Base-by-base conservation (phyloP, 1,140 invertebrate species). In the Tribolium castaneum region DNA sequence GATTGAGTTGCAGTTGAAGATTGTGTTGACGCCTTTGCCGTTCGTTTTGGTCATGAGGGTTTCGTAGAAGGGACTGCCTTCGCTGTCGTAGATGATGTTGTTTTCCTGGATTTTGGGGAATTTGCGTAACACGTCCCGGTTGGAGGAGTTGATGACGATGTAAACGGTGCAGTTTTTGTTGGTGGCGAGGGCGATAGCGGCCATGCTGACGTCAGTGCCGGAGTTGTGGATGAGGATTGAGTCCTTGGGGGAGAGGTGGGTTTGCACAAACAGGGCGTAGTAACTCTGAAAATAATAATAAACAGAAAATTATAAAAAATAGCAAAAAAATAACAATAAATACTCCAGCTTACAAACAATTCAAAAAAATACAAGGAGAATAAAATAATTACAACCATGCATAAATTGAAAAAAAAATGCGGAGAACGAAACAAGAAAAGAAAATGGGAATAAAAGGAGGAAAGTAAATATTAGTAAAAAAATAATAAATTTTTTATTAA, bases 1-100 rank as follows among this genome's bases (percentile, higher is more conserved):
- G 83, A 94, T 96, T 4, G 97, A 93, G 12, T 99, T 88, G 0
- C 97, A 99, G 88, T 99, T 99, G n/a, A 99, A 89, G 5, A 99
- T 95, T 3, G 99, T 85, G 85, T 99, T 94, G 6, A 99, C 97
- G 78, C 98, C 97, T 79, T 91, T 90, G n/a, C 95, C 96, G 62
- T 92, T 87, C 0, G 96, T 97, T 83, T 94, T 91, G 12, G 87
- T 89, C 76, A 96, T 88, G 71, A 98, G 89, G 75, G 98, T 88
- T 85, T 96, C 93, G 87, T 99, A 97, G 87, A 99, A 99, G 70
- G 92, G 93, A 0, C 92, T 92, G 85, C 97, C 95, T 80, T 98
- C 92, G 6, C 97, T 99, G 85, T 98, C 97, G 78, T 94, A 35
- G 6, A 66, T 95, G 86, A 99, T 96, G 85, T 97, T 91, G 13